Conservation (phyloP, 2,113 vertebrate species). For the Microcebus ravelobensis region DNA sequence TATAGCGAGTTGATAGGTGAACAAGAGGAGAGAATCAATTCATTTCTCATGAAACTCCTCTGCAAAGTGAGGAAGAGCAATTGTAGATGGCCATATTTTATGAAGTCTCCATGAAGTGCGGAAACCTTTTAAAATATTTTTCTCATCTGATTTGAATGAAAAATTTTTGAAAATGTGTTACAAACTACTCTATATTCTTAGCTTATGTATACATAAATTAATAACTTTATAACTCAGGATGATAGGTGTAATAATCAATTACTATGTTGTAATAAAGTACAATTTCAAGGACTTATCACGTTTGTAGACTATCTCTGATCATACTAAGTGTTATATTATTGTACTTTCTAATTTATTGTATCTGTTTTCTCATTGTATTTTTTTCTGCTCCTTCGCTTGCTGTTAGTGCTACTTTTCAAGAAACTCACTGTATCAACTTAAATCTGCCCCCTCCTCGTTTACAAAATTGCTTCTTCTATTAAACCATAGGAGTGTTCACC, state of each 20-base stretch:
- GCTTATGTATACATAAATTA: not conserved
- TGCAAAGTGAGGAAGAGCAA: not conserved
- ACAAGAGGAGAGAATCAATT: not conserved
- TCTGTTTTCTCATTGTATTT: not conserved
- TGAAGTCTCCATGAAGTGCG: not conserved
- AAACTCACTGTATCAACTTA: not conserved
- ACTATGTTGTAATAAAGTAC: not conserved
- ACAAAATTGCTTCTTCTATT: not conserved
- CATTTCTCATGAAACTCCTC: not conserved
- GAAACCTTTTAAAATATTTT: not conserved
- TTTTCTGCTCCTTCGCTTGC: no score
- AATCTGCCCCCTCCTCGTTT: not conserved
- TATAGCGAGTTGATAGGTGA: not conserved
- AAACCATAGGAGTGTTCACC: not conserved
- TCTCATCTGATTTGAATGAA: not conserved
- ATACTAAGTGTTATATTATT: not conserved
- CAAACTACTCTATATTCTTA: not conserved
- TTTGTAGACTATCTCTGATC: not conserved
- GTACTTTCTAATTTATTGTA: not conserved
- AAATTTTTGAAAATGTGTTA: not conserved
- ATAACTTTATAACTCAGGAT: not conserved
- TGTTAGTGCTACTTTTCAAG: not conserved
- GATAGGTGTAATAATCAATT: not conserved
- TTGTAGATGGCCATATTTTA: not conserved
- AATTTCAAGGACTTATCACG: not conserved